Evolutionary conservation across 2,888 invertebrate genomes (phyloP).

Genomic region (Calameuta pallipes): DNA sequence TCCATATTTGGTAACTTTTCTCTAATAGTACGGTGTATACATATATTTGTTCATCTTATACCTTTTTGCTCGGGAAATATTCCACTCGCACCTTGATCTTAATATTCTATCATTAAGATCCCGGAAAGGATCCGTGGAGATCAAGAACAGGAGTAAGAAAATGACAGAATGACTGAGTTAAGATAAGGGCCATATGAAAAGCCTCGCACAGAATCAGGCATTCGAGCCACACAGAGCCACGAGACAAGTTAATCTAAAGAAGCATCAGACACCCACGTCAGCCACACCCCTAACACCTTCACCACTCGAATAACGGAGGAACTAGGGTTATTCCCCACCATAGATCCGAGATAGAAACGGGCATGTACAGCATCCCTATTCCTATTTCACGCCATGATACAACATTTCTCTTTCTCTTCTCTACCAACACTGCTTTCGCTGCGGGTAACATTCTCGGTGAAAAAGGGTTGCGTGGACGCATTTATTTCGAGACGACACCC

Average conservation of each 20-base stretch:
- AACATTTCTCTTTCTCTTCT: conserved; percentile 14
- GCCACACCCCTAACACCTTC: conserved; percentile 14
- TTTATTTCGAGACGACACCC: conserved; percentile 5
- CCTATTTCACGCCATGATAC: conserved; percentile 19
- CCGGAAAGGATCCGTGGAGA: background rate
- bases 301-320: background rate
- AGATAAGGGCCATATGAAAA: background rate
- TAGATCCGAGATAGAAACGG: conserved; percentile 11
- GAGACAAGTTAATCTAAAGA: conserved; percentile 23
- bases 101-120: background rate
- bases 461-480: conserved; percentile 7
- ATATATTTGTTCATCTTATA: background rate
- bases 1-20: too few relatives aligned
- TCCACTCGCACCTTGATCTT: background rate
- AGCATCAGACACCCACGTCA: conserved; percentile 19
- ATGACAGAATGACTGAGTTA: background rate
- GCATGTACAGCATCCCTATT: conserved; percentile 13
- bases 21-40: background rate
- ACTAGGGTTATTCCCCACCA: background rate
- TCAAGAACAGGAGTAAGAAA: background rate
- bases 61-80: background rate
- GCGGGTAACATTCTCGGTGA: background rate
- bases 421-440: background rate
- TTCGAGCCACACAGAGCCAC: background rate
- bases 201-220: background rate